Evolutionary conservation across 2,888 invertebrate genomes (phyloP).

Genomic region (Eubasilissa splendida): DNA sequence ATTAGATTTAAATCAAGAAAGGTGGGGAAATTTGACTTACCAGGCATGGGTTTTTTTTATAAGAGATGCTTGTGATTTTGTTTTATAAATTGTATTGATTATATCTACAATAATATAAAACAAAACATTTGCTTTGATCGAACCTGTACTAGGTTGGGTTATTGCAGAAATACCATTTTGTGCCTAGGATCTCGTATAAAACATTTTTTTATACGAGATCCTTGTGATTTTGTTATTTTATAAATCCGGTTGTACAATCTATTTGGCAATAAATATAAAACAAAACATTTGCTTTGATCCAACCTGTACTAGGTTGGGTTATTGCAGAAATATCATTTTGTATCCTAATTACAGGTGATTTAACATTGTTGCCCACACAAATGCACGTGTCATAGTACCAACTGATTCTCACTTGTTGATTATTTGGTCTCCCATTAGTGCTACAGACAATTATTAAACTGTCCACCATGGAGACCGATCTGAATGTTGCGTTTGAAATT

Average conservation of each 20-base stretch:
- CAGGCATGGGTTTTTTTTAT: too few species aligned
- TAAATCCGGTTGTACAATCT: not conserved
- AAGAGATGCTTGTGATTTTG: too few species aligned
- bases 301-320: conserved; percentile 54
- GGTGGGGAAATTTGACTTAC: too few species aligned
- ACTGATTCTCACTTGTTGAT: conserved; percentile 38
- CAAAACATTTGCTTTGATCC: conserved; percentile 43
- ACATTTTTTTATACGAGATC: too few species aligned
- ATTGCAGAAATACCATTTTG: conserved; percentile 49
- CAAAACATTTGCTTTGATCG: conserved; percentile 44
- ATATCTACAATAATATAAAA: conserved; percentile 11
- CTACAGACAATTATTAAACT: conserved; percentile 63
- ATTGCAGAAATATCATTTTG: conserved; percentile 49
- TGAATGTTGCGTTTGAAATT: too few species aligned
- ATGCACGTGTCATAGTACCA: conserved; percentile 72
- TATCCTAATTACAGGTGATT: conserved; percentile 34
- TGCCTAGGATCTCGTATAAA: not conserved
- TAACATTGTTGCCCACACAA: conserved; percentile 61
- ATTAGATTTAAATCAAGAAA: too few species aligned
- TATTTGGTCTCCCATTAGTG: conserved; percentile 72
- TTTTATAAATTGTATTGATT: not conserved
- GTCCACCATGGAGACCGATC: too few species aligned
- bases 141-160: conserved; percentile 54
- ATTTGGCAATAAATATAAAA: conserved; percentile 29
- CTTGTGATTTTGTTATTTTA: too few species aligned